Base-by-base conservation (phyloP, 2,888 invertebrate species). In the Melipona bicolor region DNA sequence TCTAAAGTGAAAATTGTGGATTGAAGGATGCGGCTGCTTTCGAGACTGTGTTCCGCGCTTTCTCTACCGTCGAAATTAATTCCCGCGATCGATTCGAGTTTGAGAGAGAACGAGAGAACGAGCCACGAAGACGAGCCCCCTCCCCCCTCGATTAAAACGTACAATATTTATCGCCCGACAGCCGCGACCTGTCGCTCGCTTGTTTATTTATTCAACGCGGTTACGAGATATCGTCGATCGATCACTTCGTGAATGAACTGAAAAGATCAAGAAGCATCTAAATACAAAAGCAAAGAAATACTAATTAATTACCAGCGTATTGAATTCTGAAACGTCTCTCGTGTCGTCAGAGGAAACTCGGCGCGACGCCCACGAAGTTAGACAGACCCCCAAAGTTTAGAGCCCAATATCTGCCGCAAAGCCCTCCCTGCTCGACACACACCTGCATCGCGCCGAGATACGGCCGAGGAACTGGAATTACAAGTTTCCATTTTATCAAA, bases 1-100 rank as follows among this genome's bases (percentile, higher is more conserved):
- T 88, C 86, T 84, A 83, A 75, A 77, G 67, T 54, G 68, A 73
- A 74, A 84, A 78, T 77, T 54, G 77, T 78, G 77, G 81, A 84
- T 74, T 43, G 61, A n/a, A 72, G 49, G 50, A 49, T 24, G n/a
- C 62, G 17, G 24, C 70, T 32, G 21, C 27, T 73, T 56, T 69
- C 68, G 43, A 27, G 43, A 32, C 17, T n/a, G 59, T 64, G 43
- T 43, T 9, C 43, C 43, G 43, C 9, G 43, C 9, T 43, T 36
- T 59, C 56, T 52, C 6, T 56, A 11, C 59, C 21, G 49, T 69
- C 49, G 36, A 59, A 73, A 81, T 77, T 81, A 74, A 83, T 77
- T 61, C 19, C 24, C 17, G 43, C 19, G 36, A 62, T 54, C 71
- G 36, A 70, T 73, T 54, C 9, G 27, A 61, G 27, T 72, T 68